Evolutionary conservation across 2,797 vertebrate species (phyloP).

Genomic region (Eptatretus atami): DNA sequence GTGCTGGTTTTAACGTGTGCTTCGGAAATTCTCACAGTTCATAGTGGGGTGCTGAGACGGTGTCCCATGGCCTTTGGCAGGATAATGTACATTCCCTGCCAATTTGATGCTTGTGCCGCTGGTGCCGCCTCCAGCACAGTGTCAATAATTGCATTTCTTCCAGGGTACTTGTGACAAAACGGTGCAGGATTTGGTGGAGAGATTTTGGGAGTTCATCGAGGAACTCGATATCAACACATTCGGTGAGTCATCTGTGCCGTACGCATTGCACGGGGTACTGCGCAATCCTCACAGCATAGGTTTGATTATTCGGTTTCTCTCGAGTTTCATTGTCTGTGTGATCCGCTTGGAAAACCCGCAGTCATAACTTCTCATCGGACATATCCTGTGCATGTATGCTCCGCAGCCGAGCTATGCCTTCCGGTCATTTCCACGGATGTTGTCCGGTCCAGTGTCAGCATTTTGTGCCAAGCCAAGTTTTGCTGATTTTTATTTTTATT

Average conservation of each 20-base stretch:
- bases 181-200: conserved; percentile 83
- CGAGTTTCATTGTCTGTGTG: neutral
- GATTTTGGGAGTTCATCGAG: conserved; percentile 94
- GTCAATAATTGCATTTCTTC: neutral
- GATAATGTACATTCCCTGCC: no score
- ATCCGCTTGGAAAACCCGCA: neutral
- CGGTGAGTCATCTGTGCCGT: conserved; percentile 18
- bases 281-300: neutral
- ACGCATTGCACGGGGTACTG: neutral
- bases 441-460: neutral
- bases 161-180: conserved; percentile 95
- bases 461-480: neutral
- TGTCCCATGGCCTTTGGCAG: no score
- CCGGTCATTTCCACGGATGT: no score
- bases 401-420: no score
- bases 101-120: no score
- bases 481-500: no score
- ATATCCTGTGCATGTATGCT: no score
- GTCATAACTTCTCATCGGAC: neutral
- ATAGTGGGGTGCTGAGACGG: no score
- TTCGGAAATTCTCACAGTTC: no score
- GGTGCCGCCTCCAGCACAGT: no score
- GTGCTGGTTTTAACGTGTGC: no score
- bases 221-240: conserved; percentile 88
- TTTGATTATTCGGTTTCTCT: no score